These are phyloP conservation scores for Nomada goodeniana DNA, from an alignment of 2,888 invertebrate genomes.

Conservation along the genomic window DNA sequence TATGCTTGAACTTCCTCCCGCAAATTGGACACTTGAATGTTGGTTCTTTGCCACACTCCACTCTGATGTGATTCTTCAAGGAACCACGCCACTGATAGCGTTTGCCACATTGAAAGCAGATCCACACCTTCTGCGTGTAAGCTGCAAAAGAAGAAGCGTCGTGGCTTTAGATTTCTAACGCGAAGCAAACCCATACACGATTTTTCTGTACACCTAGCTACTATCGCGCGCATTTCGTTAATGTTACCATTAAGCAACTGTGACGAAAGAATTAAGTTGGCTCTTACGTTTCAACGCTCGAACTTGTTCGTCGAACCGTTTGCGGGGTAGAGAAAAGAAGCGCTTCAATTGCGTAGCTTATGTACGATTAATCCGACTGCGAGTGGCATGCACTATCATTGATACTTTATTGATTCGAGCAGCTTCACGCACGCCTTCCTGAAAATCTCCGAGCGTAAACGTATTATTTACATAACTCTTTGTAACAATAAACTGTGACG, in stretches of 20 bases:
- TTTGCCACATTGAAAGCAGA: slow-evolving; percentile 77
- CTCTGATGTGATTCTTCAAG: slow-evolving; percentile 78
- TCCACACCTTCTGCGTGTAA: slow-evolving; percentile 67
- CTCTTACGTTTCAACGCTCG: no score
- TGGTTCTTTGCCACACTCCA: slow-evolving; percentile 81
- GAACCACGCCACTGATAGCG: slow-evolving; percentile 80
- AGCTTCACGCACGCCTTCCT: no score
- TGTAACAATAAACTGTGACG: no score
- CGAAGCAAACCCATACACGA: not conserved
- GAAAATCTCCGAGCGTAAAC: no score
- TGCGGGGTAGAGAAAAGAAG: no score
- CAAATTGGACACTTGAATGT: slow-evolving; percentile 79
- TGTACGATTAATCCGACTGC: not conserved
- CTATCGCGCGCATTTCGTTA: not conserved
- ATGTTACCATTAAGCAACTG: not conserved
- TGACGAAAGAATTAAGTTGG: not conserved
- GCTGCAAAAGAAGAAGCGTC: slow-evolving; percentile 71
- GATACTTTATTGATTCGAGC: no score
- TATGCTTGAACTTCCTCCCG: slow-evolving; percentile 79
- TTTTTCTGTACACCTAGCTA: not conserved
- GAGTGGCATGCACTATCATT: not conserved
- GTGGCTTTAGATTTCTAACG: not conserved
- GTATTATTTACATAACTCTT: no score
- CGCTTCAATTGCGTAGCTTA: not conserved
- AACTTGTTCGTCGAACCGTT: no score